A percentile compares a stretch with the other conserved stretches of the same genome.
Conservation (phyloP, 2,113 vertebrate species). For the Cinclus mexicanus region DNA sequence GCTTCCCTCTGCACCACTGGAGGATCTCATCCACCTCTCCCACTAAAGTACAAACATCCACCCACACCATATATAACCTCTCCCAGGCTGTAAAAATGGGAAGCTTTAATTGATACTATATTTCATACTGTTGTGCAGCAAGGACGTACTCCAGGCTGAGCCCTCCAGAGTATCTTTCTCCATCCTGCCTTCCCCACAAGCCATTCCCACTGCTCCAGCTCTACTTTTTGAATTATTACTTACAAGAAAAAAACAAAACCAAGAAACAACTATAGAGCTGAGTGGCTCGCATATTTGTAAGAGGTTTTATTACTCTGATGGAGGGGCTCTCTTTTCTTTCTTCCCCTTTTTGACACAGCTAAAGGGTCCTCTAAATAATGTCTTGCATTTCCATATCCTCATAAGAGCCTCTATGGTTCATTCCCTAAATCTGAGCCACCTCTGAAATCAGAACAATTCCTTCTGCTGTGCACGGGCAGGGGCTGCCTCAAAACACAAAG, state of each 20-base stretch:
- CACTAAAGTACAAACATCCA: conserved; percentile 15
- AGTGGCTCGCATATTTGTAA: not conserved
- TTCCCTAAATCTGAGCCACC: not conserved
- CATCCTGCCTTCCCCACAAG: not conserved
- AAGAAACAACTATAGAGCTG: not conserved
- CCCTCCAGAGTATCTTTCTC: conserved; percentile 23
- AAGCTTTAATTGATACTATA: conserved; percentile 69
- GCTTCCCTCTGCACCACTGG: not conserved
- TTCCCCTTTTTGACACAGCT: not conserved
- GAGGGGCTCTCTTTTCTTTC: not conserved
- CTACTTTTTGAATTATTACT: conserved; percentile 11
- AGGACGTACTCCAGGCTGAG: conserved; percentile 27
- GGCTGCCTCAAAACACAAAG: not conserved
- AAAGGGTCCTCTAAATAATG: conserved; percentile 32
- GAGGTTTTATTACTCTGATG: not conserved
- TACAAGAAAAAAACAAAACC: not conserved
- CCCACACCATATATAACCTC: conserved; percentile 34
- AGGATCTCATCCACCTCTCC: conserved; percentile 13
- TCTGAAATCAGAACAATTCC: not conserved
- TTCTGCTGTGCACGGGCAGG: not conserved
- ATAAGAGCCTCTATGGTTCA: not conserved
- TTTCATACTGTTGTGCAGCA: conserved; percentile 62
- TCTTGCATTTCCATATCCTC: conserved; percentile 4
- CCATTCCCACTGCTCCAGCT: not conserved
- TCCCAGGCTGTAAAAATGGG: conserved; percentile 27